These are phyloP conservation scores for Dasypolia templi DNA, from an alignment of 2,888 invertebrate species.

Conservation along the genomic window DNA sequence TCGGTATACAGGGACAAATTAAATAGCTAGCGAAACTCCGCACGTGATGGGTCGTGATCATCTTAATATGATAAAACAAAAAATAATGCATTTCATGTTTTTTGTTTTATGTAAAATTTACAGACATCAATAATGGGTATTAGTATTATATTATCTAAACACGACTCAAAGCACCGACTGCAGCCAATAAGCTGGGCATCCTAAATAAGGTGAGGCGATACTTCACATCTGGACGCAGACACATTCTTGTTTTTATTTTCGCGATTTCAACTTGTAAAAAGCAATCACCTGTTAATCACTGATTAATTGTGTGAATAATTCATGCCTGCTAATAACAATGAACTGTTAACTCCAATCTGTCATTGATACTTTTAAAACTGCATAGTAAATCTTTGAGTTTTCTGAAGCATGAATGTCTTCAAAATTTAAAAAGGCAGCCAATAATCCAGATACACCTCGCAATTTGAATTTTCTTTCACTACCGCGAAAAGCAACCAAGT, in stretches of 20 bases:
- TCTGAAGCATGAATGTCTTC: not conserved
- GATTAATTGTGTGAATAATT: not conserved
- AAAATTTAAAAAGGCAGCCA: not conserved
- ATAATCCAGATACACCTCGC: conserved; percentile 30
- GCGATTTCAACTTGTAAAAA: not conserved
- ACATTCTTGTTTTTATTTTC: not conserved
- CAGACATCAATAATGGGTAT: no score
- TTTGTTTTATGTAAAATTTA: no score
- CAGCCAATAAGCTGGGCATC: no score
- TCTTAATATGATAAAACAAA: no score
- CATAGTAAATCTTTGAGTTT: not conserved
- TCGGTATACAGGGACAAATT: no score
- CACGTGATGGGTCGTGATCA: no score
- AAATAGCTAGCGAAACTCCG: no score
- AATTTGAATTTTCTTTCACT: conserved; percentile 60
- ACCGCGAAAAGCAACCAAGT: conserved; percentile 50
- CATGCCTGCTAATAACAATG: not conserved
- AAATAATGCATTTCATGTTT: no score
- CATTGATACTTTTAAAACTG: not conserved
- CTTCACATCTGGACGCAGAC: no score
- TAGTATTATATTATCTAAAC: no score
- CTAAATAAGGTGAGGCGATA: no score
- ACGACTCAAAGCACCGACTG: no score
- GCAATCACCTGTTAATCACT: not conserved
- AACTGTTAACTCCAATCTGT: not conserved